These are phyloP conservation scores for Capromys pilorides DNA, from an alignment of 2,797 vertebrate genomes.

Conservation along the genomic window DNA sequence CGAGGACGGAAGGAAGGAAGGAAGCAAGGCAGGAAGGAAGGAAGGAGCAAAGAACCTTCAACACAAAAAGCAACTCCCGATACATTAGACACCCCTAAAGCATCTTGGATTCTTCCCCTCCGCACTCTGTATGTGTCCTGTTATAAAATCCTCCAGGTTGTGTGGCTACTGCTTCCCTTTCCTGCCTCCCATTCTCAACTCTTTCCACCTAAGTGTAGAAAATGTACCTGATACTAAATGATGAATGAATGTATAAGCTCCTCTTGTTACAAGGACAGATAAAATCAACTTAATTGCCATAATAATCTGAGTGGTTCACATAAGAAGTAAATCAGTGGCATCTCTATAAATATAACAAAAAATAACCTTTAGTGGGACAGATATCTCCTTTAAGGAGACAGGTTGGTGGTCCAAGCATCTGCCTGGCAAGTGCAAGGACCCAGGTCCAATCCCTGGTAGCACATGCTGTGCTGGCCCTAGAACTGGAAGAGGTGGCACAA, in stretches of 20 bases:
- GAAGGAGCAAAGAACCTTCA: neutral
- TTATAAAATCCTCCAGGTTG: neutral
- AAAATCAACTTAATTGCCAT: neutral
- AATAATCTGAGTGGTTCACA: neutral
- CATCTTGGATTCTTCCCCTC: neutral
- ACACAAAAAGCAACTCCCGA: neutral
- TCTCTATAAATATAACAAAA: constrained; percentile 15
- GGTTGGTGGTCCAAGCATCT: too few species aligned
- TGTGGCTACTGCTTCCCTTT: neutral
- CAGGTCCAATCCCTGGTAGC: too few species aligned
- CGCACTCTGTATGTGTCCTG: neutral
- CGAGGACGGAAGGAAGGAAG: neutral
- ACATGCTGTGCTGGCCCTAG: too few species aligned
- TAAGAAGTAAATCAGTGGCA: neutral
- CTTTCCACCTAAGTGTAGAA: neutral
- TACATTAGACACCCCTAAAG: neutral
- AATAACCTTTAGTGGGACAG: neutral
- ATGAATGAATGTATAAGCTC: neutral
- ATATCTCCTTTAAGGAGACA: neutral
- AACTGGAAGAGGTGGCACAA: too few species aligned
- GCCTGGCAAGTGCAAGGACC: too few species aligned
- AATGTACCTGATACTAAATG: neutral
- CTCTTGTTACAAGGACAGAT: neutral
- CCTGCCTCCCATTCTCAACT: neutral
- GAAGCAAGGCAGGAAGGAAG: neutral